Conservation (phyloP, 2,797 vertebrate species). For the Staurois parvus region DNA sequence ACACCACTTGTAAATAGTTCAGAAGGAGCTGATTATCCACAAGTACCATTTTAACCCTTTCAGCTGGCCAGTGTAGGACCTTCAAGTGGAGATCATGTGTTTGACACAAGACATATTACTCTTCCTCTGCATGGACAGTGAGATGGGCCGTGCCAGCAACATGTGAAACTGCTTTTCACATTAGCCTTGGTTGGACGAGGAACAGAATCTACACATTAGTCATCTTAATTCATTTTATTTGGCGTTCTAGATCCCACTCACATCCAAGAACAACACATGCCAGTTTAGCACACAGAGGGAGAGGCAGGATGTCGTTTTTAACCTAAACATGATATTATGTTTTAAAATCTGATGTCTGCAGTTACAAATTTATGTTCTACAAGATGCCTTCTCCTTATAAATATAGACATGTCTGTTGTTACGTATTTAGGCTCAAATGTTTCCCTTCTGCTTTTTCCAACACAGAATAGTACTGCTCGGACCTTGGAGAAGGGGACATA, state of each 20-base stretch:
- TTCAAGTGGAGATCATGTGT: slow-evolving; percentile 61
- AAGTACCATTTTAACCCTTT: too few relatives aligned
- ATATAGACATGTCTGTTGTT: slow-evolving; percentile 11
- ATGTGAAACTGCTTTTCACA: slow-evolving; percentile 66
- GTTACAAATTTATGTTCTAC: slow-evolving; percentile 57
- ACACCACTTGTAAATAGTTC: too few relatives aligned
- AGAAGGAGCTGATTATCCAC: too few relatives aligned
- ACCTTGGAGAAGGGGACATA: too few relatives aligned
- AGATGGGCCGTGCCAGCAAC: slow-evolving; percentile 59
- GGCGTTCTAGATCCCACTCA: slow-evolving; percentile 67
- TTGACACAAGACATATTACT: slow-evolving; percentile 62
- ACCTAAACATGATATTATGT: slow-evolving; percentile 66
- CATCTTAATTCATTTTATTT: slow-evolving; percentile 75
- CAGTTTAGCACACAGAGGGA: slow-evolving; percentile 70
- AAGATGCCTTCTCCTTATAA: slow-evolving; percentile 38
- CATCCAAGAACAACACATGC: slow-evolving; percentile 76
- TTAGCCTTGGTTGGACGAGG: slow-evolving; percentile 71
- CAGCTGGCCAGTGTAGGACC: slow-evolving; percentile 46
- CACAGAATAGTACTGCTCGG: too few relatives aligned
- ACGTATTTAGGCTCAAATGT: neutral
- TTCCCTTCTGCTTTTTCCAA: too few relatives aligned
- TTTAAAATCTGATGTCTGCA: slow-evolving; percentile 63
- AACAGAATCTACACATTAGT: slow-evolving; percentile 73
- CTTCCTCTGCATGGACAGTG: slow-evolving; percentile 63
- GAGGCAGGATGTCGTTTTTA: slow-evolving; percentile 71